phyloP scores from a whole-genome alignment of 2,888 invertebrate genomes.

The Holacanthella duospinosa region DNA sequence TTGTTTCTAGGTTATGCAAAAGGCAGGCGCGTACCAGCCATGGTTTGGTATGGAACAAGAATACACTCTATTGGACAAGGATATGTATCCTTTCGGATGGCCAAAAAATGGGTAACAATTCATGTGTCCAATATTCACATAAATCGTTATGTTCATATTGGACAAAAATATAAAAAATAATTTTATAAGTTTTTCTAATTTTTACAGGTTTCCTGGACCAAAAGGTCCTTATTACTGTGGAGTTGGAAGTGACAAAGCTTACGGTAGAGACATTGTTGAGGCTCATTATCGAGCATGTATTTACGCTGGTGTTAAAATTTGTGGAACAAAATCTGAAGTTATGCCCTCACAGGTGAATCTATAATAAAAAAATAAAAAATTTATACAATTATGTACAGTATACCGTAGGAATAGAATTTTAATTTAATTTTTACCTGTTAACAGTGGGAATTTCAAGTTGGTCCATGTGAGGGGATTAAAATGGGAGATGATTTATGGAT shows the following conservation, averaged over 20 bases:
- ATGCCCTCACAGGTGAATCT: conserved; percentile 17
- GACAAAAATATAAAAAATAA: too few relatives aligned
- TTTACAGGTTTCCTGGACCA: conserved; percentile 83
- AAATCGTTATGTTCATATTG: too few relatives aligned
- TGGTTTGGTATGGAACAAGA: conserved; percentile 94
- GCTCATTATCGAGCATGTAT: conserved; percentile 91
- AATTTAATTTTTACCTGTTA: neutral
- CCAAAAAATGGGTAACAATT: too few relatives aligned
- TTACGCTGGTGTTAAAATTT: conserved; percentile 83
- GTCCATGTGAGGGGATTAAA: conserved; percentile 75
- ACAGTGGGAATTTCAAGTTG: conserved; percentile 81
- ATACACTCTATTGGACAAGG: conserved; percentile 75
- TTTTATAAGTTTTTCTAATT: too few relatives aligned
- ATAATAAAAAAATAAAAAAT: too few relatives aligned
- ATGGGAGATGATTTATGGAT: conserved; percentile 81
- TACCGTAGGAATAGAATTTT: neutral
- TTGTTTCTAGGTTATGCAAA: too few relatives aligned
- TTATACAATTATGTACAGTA: too few relatives aligned
- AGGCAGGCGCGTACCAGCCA: conserved; percentile 59
- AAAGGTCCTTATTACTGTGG: conserved; percentile 51
- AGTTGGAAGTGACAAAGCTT: conserved; percentile 52
- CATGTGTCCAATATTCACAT: too few relatives aligned
- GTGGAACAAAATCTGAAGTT: conserved; percentile 94
- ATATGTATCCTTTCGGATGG: conserved; percentile 39
- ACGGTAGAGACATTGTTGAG: conserved; percentile 90